Conservation (phyloP, 2,113 vertebrate genomes). For the Lophura nycthemera region DNA sequence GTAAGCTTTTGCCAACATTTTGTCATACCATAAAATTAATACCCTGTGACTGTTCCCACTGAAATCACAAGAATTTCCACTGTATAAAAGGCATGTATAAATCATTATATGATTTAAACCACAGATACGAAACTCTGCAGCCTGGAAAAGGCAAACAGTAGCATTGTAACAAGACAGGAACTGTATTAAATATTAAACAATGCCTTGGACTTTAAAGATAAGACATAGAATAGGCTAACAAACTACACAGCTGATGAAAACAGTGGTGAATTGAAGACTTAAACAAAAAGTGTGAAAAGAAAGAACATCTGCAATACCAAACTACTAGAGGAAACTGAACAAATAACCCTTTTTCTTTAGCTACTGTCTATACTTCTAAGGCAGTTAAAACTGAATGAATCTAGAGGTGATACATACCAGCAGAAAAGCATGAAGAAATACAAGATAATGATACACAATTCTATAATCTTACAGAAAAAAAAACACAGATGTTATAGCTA, state of each 20-base stretch:
- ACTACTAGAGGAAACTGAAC: constrained; percentile 42
- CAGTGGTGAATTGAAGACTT: constrained; percentile 50
- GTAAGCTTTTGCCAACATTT: constrained; percentile 15
- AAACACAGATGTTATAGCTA: not conserved
- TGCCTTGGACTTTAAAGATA: constrained; percentile 60
- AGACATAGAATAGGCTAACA: constrained; percentile 59
- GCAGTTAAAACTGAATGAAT: constrained; percentile 6
- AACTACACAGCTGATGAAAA: constrained; percentile 65
- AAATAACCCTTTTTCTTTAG: constrained; percentile 59
- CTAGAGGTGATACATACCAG: not conserved
- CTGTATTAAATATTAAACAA: constrained; percentile 63
- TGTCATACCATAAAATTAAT: constrained; percentile 14
- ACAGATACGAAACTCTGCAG: constrained; percentile 26
- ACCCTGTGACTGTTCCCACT: not conserved
- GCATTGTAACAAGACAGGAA: constrained; percentile 66
- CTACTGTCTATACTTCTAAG: not conserved
- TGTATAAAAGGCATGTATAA: constrained; percentile 38
- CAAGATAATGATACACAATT: constrained; percentile 14
- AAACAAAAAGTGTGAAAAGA: constrained; percentile 58
- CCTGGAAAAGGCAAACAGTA: constrained; percentile 45
- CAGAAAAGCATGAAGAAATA: not conserved
- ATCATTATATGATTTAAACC: constrained; percentile 50
- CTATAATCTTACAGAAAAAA: not conserved
- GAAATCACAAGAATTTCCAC: constrained; percentile 26
- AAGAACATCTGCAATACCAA: constrained; percentile 68